A percentile compares a stretch with the other conserved stretches of the same genome.
These are phyloP conservation scores for Eueides isabella DNA, from an alignment of 1,140 invertebrate species.

Conservation along the genomic window DNA sequence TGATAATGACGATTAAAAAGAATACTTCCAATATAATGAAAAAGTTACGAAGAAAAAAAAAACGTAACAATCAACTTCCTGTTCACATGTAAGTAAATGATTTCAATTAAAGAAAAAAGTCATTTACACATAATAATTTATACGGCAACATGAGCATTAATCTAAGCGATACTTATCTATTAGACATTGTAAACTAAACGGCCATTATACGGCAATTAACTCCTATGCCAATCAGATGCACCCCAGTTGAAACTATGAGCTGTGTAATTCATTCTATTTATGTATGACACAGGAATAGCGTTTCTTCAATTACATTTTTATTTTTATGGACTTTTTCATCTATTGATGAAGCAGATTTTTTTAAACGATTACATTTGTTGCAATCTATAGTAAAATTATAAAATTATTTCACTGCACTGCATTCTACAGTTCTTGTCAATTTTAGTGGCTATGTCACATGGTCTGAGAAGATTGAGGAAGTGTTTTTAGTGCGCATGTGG, in stretches of 20 bases:
- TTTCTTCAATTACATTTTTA: not conserved
- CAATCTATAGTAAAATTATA: no score
- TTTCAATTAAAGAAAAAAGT: not conserved
- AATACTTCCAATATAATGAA: no score
- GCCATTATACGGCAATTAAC: constrained; percentile 73
- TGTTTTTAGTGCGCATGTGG: no score
- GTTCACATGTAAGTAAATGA: not conserved
- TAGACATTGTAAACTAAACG: constrained; percentile 63
- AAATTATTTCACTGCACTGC: no score
- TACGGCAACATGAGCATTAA: constrained; percentile 22
- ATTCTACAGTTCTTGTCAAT: no score
- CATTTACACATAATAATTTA: constrained; percentile 28
- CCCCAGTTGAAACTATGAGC: constrained; percentile 48
- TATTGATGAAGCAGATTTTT: not conserved
- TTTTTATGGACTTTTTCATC: not conserved
- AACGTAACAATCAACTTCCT: not conserved
- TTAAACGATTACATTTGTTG: no score
- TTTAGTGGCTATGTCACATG: no score
- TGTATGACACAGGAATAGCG: not conserved
- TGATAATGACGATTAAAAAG: no score
- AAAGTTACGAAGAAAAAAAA: not conserved
- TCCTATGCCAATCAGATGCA: constrained; percentile 68
- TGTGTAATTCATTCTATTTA: constrained; percentile 10
- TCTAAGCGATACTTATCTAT: constrained; percentile 46
- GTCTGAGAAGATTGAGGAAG: no score